Evolutionary conservation across 2,888 invertebrate genomes (phyloP).

Genomic region (Himalopsyche tibetana): DNA sequence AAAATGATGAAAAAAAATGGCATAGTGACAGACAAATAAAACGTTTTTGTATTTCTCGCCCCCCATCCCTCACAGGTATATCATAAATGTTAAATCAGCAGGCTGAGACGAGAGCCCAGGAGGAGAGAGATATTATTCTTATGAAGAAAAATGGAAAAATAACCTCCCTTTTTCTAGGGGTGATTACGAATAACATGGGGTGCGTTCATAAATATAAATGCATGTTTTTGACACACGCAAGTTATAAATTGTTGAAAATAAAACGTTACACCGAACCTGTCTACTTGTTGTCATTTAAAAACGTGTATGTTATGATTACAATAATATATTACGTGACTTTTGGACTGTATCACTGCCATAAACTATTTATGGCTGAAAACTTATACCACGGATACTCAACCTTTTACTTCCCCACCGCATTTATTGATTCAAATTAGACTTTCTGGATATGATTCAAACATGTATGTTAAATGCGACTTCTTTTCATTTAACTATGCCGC

Average conservation of each 20-base stretch:
- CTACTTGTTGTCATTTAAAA: not conserved
- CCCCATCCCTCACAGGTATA: slow-evolving; percentile 7
- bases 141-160: slow-evolving; percentile 43
- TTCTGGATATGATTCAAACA: too few relatives aligned
- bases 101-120: slow-evolving; percentile 5
- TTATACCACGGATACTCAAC: too few relatives aligned
- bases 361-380: too few relatives aligned
- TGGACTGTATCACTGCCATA: not conserved
- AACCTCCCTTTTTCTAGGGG: slow-evolving; percentile 23
- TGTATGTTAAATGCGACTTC: too few relatives aligned
- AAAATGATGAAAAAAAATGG: slow-evolving; percentile 37
- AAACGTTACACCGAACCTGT: slow-evolving; percentile 13
- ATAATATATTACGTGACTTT: slow-evolving; percentile 29
- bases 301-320: not conserved
- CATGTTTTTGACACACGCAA: slow-evolving; percentile 40
- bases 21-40: slow-evolving; percentile 43
- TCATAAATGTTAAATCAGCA: slow-evolving; percentile 43
- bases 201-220: slow-evolving; percentile 42
- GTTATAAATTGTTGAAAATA: slow-evolving; percentile 13
- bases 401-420: too few relatives aligned
- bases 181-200: slow-evolving; percentile 38
- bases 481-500: too few relatives aligned
- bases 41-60: slow-evolving; percentile 32
- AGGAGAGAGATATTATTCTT: slow-evolving; percentile 28
- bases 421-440: too few relatives aligned